Conservation (phyloP, 2,888 invertebrate genomes). For the Eilema sororculum region DNA sequence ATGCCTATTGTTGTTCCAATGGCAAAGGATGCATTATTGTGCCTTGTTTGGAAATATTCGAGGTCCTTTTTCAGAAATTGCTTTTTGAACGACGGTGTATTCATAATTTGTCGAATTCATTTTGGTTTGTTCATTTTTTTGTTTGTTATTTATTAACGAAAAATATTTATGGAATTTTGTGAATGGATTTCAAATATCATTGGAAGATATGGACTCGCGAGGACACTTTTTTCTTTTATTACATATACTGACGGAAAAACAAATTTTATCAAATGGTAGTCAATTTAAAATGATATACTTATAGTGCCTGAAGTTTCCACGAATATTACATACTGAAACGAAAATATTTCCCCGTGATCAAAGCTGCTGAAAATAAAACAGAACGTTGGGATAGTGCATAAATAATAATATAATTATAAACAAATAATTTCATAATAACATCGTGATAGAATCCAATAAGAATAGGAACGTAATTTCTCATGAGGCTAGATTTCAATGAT, state of each 20-base stretch:
- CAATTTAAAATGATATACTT: too few species aligned
- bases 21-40: conserved; percentile 60
- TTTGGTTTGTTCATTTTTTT: conserved; percentile 10
- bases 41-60: conserved; percentile 58
- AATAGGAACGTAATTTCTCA: too few species aligned
- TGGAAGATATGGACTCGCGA: neutral
- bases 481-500: neutral
- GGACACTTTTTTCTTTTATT: neutral
- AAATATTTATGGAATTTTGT: conserved; percentile 7
- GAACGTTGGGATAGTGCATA: too few species aligned
- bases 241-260: too few species aligned
- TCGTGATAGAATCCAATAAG: too few species aligned
- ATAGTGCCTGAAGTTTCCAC: neutral
- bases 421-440: too few species aligned
- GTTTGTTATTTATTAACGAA: neutral
- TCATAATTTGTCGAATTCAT: conserved; percentile 25
- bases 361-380: too few species aligned
- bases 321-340: neutral
- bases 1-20: conserved; percentile 71
- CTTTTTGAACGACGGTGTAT: conserved; percentile 43
- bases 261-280: too few species aligned
- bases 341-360: neutral
- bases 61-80: conserved; percentile 49
- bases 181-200: neutral
- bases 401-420: too few species aligned